Conservation (phyloP, 53 echinoderm and acorn worm species). For the Holothuria scabra region DNA sequence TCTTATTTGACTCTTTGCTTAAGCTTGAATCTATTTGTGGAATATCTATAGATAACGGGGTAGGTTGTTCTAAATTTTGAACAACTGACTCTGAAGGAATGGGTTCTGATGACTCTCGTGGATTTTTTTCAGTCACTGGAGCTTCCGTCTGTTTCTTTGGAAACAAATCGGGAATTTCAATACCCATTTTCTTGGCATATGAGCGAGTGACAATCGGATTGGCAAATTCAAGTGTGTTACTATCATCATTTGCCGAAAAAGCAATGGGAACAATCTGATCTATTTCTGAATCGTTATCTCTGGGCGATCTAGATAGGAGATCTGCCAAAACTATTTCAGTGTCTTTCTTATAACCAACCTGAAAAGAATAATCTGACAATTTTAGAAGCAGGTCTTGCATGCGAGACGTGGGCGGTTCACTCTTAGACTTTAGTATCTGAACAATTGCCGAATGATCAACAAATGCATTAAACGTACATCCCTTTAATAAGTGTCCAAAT, state of each 20-base stretch:
- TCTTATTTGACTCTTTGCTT: not conserved
- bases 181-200: conserved; percentile 5
- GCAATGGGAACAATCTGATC: too few species aligned
- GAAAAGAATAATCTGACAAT: too few species aligned
- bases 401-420: conserved; percentile 16
- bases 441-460: conserved; percentile 29
- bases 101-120: not conserved
- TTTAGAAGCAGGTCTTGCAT: too few species aligned
- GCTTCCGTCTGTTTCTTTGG: not conserved
- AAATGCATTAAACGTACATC: conserved; percentile 36
- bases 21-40: not conserved
- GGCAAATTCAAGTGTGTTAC: not conserved
- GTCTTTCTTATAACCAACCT: too few species aligned
- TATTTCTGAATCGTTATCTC: too few species aligned
- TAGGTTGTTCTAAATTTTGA: not conserved
- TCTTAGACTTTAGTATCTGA: conserved; percentile 49
- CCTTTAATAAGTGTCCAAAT: conserved; percentile 31
- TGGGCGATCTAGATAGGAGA: conserved; percentile 1
- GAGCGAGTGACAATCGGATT: conserved; percentile 16
- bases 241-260: not conserved
- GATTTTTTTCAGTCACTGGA: not conserved
- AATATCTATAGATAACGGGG: not conserved
- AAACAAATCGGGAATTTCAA: conserved; percentile 1
- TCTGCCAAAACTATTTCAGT: too few species aligned
- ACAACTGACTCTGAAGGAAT: not conserved